Evolutionary conservation across 2,797 vertebrate genomes (phyloP).

Genomic region (Tangara arthus): DNA sequence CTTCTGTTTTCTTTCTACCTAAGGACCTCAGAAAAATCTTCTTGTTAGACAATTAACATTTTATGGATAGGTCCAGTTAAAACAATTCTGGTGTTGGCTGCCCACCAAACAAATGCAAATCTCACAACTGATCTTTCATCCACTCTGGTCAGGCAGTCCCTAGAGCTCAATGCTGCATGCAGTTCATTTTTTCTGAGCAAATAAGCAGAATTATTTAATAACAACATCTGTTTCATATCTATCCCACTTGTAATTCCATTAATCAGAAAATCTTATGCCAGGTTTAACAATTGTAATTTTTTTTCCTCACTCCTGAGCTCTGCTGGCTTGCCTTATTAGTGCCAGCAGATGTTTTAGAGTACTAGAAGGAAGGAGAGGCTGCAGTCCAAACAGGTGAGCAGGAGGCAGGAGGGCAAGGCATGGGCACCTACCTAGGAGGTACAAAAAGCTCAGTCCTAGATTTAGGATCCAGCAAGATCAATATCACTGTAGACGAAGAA

Average conservation of each 20-base stretch:
- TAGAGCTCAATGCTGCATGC: not conserved
- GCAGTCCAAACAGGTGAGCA: not conserved
- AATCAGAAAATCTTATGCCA: not conserved
- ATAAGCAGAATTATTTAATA: not conserved
- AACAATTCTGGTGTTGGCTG: not conserved
- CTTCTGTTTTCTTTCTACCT: not conserved
- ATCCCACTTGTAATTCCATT: not conserved
- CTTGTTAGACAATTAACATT: not conserved
- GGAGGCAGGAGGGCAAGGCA: not conserved
- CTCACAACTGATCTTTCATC: not conserved
- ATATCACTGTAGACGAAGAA: fast-evolving
- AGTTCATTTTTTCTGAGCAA: not conserved
- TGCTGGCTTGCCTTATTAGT: not conserved
- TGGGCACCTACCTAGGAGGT: no score
- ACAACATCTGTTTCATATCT: not conserved
- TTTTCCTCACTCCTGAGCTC: not conserved
- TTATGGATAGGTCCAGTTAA: not conserved
- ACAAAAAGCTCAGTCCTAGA: not conserved
- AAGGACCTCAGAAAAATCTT: not conserved
- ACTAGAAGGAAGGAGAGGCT: not conserved
- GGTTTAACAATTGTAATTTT: not conserved
- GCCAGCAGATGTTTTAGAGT: not conserved
- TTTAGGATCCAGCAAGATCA: not conserved
- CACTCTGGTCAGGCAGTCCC: not conserved
- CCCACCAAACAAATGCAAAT: not conserved